Conservation (phyloP, 1,140 invertebrate genomes). For the Ceratoteleas bidentatus region DNA sequence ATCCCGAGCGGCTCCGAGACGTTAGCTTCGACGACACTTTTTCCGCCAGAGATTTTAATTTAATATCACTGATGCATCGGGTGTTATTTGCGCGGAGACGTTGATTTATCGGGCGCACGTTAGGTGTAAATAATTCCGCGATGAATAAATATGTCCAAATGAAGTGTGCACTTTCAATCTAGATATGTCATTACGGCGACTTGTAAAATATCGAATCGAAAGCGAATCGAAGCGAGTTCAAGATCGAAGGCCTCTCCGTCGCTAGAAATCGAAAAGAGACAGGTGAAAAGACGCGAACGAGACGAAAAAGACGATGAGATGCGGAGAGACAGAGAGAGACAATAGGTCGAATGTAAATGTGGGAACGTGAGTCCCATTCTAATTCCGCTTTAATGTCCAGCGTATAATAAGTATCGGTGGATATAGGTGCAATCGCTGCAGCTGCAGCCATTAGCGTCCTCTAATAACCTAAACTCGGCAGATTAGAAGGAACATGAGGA, state of each 20-base stretch:
- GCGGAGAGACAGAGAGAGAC: slow-evolving; percentile 70
- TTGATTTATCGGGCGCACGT: not conserved
- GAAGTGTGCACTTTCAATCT: slow-evolving; percentile 36
- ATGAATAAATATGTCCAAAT: slow-evolving; percentile 29
- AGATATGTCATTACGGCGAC: slow-evolving; percentile 41
- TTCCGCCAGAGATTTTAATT: not conserved
- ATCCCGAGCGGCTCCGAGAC: too few species aligned
- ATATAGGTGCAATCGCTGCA: slow-evolving; percentile 61
- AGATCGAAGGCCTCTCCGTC: slow-evolving; percentile 74
- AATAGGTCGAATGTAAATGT: slow-evolving; percentile 80
- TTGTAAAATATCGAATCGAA: slow-evolving; percentile 75
- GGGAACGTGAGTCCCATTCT: slow-evolving; percentile 76
- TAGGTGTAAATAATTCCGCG: slow-evolving; percentile 15
- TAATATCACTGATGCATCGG: not conserved
- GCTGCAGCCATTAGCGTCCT: slow-evolving; percentile 41
- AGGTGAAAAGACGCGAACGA: slow-evolving; percentile 61
- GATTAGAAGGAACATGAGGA: not conserved
- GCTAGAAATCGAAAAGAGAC: slow-evolving; percentile 64
- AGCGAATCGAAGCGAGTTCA: slow-evolving; percentile 77
- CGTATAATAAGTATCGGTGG: slow-evolving; percentile 62
- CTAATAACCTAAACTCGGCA: slow-evolving; percentile 4
- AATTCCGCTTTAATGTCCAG: slow-evolving; percentile 71
- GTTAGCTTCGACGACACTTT: too few species aligned
- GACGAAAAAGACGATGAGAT: slow-evolving; percentile 62
- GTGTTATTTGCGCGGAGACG: too few species aligned